Percentiles rank a stretch among this genome's conserved stretches.
These are phyloP conservation scores for Proteles cristata DNA, from an alignment of 2,113 vertebrate genomes.

Conservation along the genomic window DNA sequence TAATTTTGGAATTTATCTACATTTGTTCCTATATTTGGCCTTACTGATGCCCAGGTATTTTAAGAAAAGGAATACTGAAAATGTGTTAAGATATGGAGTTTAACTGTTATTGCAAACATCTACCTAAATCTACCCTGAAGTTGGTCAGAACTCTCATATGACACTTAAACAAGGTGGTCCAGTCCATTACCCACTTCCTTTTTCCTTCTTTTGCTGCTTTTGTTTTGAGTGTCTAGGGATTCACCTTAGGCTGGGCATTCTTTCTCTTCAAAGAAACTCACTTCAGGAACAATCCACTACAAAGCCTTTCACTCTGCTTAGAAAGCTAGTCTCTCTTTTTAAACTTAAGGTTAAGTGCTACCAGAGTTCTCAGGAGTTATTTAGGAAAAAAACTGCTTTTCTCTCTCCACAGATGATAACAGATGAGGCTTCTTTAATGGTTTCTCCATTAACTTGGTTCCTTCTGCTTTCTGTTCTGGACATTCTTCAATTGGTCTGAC, in stretches of 20 bases:
- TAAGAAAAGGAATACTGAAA: not conserved
- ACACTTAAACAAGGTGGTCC: fast-evolving
- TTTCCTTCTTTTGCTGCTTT: not conserved
- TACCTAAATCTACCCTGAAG: not conserved
- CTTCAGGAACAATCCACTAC: not conserved
- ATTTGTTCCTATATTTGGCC: not conserved
- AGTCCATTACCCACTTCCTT: not conserved
- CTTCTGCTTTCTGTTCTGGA: not conserved
- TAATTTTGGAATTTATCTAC: not conserved
- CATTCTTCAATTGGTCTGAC: not conserved
- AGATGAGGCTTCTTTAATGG: not conserved
- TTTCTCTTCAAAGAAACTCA: not conserved
- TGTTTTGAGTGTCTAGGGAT: not conserved
- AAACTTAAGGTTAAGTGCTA: not conserved
- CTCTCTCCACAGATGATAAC: not conserved
- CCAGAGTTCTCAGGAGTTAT: not conserved
- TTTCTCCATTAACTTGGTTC: not conserved
- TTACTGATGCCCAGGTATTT: not conserved
- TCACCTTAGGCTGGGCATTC: not conserved
- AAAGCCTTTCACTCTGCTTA: not conserved
- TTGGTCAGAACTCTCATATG: not conserved
- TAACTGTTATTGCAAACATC: not conserved
- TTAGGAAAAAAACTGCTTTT: not conserved
- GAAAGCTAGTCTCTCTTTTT: not conserved
- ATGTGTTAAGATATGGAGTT: not conserved